Evolutionary conservation across 2,888 invertebrate genomes (phyloP), one percentile per base, ranked within the genome.

Genomic region (Bursaphelenchus okinawaensis): DNA sequence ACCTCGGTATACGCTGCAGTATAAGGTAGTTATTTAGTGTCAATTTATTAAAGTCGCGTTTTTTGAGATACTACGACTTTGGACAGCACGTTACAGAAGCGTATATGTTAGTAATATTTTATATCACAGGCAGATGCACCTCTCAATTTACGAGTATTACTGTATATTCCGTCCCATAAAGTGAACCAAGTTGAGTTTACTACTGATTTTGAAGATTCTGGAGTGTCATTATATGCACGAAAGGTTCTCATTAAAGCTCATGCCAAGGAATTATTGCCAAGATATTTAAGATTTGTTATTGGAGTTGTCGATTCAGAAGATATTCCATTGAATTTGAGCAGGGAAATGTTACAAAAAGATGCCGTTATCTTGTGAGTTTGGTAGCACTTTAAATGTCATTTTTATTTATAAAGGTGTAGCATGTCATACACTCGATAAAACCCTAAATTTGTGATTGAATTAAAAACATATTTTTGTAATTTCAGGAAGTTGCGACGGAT

Each of bases 271-370:
- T 68, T 79, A n/a, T 69, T 79, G 63, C 79, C 79, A 8, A 59
- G 92, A 82, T 96, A 94, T 92, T 86, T 96, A 74, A 87, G 95
- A 76, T 96, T 96, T 85, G 87, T 96, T 2, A 93, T 93, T 88
- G 95, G 89, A 82, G 94, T 96, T 28, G 93, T 96, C 19, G 96
- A 96, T 86, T 94, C 93, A 0, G 96, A 96, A 86, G 96, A 96
- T 84, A 94, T 96, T 86, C 96, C 96, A 52, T 86, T 96, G 63
- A 96, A 96, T 87, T 87, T 96, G 68, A 95, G 94, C 83, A 87
- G 96, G 82, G 96, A 96, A 84, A 85, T 96, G 67, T 86, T 96
- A 57, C 96, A 96, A 85, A 94, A 96, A 81, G 93, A 92, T 84
- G 88, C 89, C 24, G 86, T 96, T 4, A 93, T 96, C 74, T 88